phyloP scores from a whole-genome alignment of 2,888 invertebrate species.

The Caenorhabditis plicata region DNA sequence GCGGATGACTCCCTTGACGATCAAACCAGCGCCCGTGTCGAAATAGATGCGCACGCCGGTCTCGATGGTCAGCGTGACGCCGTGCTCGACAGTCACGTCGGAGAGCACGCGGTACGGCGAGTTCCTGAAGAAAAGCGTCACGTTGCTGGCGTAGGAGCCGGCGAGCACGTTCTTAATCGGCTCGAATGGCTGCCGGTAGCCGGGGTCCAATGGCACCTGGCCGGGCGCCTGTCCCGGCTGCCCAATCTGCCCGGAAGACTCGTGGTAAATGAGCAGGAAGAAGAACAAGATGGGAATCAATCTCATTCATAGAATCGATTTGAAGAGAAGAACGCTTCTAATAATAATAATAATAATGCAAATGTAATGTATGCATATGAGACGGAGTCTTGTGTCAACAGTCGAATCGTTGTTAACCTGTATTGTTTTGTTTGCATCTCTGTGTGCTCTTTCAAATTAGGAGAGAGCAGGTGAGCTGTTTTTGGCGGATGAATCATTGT shows the following conservation, averaged over 20 bases:
- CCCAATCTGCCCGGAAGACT: constrained; percentile 26
- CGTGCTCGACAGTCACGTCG: constrained; percentile 66
- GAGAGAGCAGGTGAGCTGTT: no score
- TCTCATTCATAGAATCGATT: constrained; percentile 31
- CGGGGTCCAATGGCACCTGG: constrained; percentile 33
- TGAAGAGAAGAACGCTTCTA: constrained; percentile 2
- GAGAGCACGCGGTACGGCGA: constrained; percentile 51
- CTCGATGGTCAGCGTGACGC: constrained; percentile 81
- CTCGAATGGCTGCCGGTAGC: constrained; percentile 32
- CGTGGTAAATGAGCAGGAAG: constrained; percentile 5
- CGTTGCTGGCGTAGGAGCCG: constrained; percentile 60
- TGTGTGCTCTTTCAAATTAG: no score
- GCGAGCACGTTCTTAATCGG: constrained; percentile 55
- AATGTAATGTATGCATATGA: no score
- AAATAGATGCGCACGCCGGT: constrained; percentile 87
- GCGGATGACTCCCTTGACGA: constrained; percentile 82
- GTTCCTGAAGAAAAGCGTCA: constrained; percentile 60
- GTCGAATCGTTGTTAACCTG: no score
- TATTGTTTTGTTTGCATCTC: no score
- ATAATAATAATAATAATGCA: no score
- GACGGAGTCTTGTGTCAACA: no score
- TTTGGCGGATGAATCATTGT: no score
- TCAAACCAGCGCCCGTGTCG: constrained; percentile 88
- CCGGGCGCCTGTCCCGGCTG: constrained; percentile 32
- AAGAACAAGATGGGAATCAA: background rate